Conservation (phyloP, 2,888 invertebrate genomes). For the Hymenopus coronatus region DNA sequence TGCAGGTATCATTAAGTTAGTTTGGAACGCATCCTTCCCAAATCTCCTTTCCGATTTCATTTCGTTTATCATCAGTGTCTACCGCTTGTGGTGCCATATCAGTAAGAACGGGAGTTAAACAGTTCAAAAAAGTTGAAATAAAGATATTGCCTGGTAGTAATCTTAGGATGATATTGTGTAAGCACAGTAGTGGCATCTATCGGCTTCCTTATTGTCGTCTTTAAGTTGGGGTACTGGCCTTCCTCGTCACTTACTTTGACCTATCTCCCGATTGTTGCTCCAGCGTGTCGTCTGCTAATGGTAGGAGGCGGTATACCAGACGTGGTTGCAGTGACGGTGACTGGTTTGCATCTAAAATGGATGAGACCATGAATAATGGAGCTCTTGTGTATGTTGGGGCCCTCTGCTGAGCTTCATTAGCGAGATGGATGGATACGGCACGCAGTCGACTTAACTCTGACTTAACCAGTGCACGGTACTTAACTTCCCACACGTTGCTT, state of each 20-base stretch:
- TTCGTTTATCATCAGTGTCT: too few relatives aligned
- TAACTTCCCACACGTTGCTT: not conserved
- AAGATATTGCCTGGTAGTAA: too few relatives aligned
- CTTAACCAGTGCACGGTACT: not conserved
- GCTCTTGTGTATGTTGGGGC: slow-evolving; percentile 15
- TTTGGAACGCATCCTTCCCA: too few relatives aligned
- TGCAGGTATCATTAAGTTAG: too few relatives aligned
- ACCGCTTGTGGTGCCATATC: too few relatives aligned
- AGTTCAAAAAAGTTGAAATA: too few relatives aligned
- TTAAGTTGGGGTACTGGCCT: too few relatives aligned
- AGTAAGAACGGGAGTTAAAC: too few relatives aligned
- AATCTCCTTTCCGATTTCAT: too few relatives aligned
- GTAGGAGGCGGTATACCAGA: not conserved
- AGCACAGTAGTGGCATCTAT: too few relatives aligned
- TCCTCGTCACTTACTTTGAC: not conserved
- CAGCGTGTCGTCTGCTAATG: slow-evolving; percentile 2
- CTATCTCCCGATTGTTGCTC: slow-evolving; percentile 8
- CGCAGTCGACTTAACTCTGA: slow-evolving; percentile 12
- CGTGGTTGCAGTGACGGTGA: slow-evolving; percentile 16
- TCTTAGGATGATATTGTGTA: too few relatives aligned
- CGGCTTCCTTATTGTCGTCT: too few relatives aligned
- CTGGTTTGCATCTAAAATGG: slow-evolving; percentile 33
- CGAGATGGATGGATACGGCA: slow-evolving; percentile 30
- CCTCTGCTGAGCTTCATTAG: slow-evolving; percentile 28
- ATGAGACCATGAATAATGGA: slow-evolving; percentile 33